Percentiles rank a stretch among this genome's conserved stretches.
Evolutionary conservation across 2,888 invertebrate genomes (phyloP).

Genomic region (Hetaerina titia): DNA sequence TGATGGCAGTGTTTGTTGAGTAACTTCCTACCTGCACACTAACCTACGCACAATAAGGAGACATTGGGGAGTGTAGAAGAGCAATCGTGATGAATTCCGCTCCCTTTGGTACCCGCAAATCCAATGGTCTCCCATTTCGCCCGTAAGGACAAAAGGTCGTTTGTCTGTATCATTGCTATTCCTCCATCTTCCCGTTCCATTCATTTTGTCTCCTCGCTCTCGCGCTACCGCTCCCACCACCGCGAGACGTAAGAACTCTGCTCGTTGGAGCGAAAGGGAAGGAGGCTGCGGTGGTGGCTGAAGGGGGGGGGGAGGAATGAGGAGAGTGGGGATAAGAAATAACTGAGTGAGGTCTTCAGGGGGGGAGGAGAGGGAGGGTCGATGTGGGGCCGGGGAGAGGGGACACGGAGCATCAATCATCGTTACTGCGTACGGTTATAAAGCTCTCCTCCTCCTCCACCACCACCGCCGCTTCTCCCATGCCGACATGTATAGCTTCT

Average conservation of each 20-base stretch:
- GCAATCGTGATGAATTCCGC: neutral
- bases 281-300: no score
- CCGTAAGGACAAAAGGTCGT: constrained; percentile 19
- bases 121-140: neutral
- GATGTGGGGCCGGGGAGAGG: neutral
- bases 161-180: constrained; percentile 24
- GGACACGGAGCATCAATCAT: neutral
- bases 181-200: constrained; percentile 1
- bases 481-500: neutral
- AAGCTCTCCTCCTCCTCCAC: neutral
- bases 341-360: no score
- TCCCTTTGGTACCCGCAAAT: neutral
- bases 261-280: no score
- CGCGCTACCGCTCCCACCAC: neutral
- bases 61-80: neutral
- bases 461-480: neutral
- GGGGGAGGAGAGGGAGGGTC: neutral
- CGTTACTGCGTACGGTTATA: constrained; percentile 1
- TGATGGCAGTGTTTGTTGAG: neutral
- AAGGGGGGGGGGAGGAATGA: no score
- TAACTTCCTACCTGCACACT: neutral
- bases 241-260: no score
- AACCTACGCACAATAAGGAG: neutral
- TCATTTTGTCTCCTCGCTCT: neutral
- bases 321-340: neutral